Evolutionary conservation across 2,113 vertebrate genomes (phyloP).

Genomic region (Chlorodrepanis virens): DNA sequence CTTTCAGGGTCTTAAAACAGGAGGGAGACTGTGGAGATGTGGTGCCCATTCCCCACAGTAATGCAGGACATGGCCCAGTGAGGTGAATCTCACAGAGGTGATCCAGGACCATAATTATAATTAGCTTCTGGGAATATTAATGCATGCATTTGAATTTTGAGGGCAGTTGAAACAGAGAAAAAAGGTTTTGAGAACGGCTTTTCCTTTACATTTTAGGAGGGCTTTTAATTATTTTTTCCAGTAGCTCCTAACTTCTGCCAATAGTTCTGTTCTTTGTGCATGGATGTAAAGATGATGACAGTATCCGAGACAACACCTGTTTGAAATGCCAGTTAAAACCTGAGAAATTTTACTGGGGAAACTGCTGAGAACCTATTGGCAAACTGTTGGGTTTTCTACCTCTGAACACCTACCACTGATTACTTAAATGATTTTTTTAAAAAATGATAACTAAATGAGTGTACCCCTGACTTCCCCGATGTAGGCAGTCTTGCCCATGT

Average conservation of each 20-base stretch:
- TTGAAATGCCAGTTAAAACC: neutral
- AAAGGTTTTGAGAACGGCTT: neutral
- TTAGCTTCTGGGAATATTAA: neutral
- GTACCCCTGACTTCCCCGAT: neutral
- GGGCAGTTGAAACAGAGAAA: neutral
- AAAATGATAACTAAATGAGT: neutral
- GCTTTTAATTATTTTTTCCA: neutral
- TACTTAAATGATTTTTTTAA: neutral
- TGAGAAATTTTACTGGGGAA: neutral
- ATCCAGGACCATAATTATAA: neutral
- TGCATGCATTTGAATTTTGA: neutral
- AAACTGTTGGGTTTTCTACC: neutral
- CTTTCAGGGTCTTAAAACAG: neutral
- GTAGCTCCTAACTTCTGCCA: neutral
- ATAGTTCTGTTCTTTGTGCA: neutral
- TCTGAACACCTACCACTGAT: neutral
- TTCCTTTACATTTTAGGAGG: neutral
- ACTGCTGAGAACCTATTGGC: neutral
- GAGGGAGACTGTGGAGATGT: neutral
- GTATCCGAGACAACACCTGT: neutral
- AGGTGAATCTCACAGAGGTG: neutral
- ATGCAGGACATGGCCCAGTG: neutral
- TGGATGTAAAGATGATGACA: neutral
- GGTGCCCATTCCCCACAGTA: neutral
- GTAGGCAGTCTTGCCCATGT: rapidly evolving